Evolutionary conservation across 2,888 invertebrate species (phyloP), one percentile per base, ranked within the genome.

Genomic region (Drosophila subquinaria): DNA sequence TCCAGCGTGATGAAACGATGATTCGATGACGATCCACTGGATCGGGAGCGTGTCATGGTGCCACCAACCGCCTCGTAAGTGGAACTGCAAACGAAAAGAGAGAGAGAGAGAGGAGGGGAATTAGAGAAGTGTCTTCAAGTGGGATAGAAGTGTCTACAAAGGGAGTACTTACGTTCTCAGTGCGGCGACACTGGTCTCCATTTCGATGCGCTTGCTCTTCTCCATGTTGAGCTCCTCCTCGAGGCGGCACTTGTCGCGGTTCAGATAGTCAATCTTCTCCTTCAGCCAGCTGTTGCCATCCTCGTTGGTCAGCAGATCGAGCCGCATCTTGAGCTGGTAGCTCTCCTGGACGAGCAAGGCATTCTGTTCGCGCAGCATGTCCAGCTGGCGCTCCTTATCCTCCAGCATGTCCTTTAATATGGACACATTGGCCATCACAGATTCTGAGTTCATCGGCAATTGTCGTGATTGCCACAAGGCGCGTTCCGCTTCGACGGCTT

Each of bases 371-470:
- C 95, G 93, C 67, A 96, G 90, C 73, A 94, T 91, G 61, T 96
- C 95, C 75, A 97, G 92, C 88, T 96, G 95, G 11, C 94, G 93
- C 79, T 97, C 96, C 91, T 96, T 97, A 78, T 96, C 96, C 4
- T 94, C 94, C 6, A 95, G 92, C 55, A 96, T 94, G 35, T 95
- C 94, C 36, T 94, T 95, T 5, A 95, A 93, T 27, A 95, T 94
- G 79, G 95, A 95, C 88, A 95, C 95, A 86, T 95, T 94, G 72
- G 93, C 92, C 82, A 90, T 90, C 77, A 90, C 91, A 82, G 92
- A 90, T 86, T 91, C 92, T 42, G 91, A 89, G 80, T 87, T 90
- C 33, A 82, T 57, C 20, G 56, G 48, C 57, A 48, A 43, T 43
- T 67, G 80, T 53, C 89, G 90, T 5, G 90, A 79, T 66, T 92